Base-by-base conservation (phyloP, 2,888 invertebrate species). In the Mactromeris polynyma region DNA sequence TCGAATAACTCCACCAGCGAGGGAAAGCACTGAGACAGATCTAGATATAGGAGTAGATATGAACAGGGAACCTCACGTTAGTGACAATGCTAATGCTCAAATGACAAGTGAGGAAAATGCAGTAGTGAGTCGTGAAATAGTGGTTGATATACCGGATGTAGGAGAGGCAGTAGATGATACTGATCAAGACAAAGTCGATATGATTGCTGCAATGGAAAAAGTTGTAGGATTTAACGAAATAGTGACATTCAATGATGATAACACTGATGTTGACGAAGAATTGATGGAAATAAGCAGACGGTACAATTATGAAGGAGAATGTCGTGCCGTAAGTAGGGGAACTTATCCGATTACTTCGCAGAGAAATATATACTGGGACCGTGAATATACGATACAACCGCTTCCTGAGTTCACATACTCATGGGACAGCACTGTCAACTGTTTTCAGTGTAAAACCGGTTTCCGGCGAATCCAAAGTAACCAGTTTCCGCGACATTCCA, bases 361-460 rank as follows among this genome's bases (percentile, higher is more conserved):
- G 2, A 85, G 54, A 19, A 83, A 73, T n/a, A 81, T 33, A 14
- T 36, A 86, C 21, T 83, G 82, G 38, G 90, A 89, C 4, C 82
- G 84, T 36, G 73, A 73, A 14, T 33, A 73, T 46, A 89, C 89
- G 0, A 86, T 90, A 14, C 83, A 69, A 38, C 88, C 90, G 1
- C 31, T 87, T 0, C 80, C 90, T 31, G 92, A 90, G 46, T 80
- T 89, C 0, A 84, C 88, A n/a, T 69, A 87, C 38, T 85, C 92
- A 14, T 90, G 92, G 92, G 73, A 87, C 38, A 92, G 87, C 46
- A 80, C 84, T n/a, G 58, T 77, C 2, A 54, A 78, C 38, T 80
- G 58, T 19, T 46, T 26, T 26, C 80, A 80, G 17, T 64, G 81
- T 38, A 73, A 51, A 38, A 77, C 58, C 2, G 81, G 81, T 11